Conservation (phyloP, 1,140 invertebrate genomes). For the Saccostrea glomerata region DNA sequence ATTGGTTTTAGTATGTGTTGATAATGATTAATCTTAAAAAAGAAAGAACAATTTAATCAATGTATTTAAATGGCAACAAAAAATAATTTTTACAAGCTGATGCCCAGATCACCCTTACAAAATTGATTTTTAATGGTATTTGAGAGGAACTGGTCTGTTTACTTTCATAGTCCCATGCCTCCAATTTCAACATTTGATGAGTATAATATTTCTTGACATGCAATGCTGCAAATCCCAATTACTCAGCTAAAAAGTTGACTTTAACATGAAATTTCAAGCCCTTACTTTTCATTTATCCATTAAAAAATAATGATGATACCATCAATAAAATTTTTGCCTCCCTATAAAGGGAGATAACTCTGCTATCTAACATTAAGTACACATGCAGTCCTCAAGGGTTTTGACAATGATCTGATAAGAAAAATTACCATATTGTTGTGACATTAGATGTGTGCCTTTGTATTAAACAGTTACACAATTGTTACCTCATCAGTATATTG, state of each 20-base stretch:
- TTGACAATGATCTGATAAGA: neutral
- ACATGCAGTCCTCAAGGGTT: neutral
- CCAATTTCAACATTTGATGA: neutral
- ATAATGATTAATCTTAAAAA: too few species aligned
- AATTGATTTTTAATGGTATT: constrained; percentile 15
- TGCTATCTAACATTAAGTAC: neutral
- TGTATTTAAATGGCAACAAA: too few species aligned
- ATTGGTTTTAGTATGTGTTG: too few species aligned
- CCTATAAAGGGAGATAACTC: neutral
- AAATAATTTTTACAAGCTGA: neutral
- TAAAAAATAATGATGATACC: neutral
- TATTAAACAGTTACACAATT: neutral
- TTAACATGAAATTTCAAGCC: neutral
- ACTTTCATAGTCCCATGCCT: neutral
- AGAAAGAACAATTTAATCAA: too few species aligned
- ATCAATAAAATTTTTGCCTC: neutral
- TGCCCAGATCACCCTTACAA: neutral
- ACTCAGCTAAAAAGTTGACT: neutral
- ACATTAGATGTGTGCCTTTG: constrained; percentile 1
- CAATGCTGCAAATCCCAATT: neutral
- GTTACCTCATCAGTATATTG: constrained; percentile 3
- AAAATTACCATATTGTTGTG: constrained; percentile 14
- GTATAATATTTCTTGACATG: neutral
- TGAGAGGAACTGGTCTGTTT: neutral
- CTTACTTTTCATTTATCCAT: neutral